phyloP scores from a whole-genome alignment of 2,888 invertebrate genomes.

The Agrotis clavis region DNA sequence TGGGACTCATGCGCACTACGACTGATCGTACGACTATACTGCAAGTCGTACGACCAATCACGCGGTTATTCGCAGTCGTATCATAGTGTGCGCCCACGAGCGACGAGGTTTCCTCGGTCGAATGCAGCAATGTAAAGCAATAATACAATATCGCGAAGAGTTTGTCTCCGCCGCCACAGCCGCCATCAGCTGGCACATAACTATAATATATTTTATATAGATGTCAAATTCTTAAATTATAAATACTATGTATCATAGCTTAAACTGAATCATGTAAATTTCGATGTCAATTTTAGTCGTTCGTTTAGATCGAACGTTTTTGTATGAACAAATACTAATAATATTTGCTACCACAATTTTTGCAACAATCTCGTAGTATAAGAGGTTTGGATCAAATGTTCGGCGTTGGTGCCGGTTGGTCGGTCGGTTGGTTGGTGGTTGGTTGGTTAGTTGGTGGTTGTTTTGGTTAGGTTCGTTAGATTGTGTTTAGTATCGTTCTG shows the following conservation, averaged over 20 bases:
- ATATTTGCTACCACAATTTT: constrained; percentile 88
- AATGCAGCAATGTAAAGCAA: constrained; percentile 49
- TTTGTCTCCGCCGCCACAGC: constrained; percentile 16
- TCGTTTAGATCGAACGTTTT: constrained; percentile 80
- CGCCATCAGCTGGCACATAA: constrained; percentile 60
- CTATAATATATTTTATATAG: constrained; percentile 87
- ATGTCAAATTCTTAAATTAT: constrained; percentile 85
- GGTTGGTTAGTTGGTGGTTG: constrained; percentile 72
- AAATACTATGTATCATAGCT: constrained; percentile 87
- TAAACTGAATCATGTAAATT: constrained; percentile 87
- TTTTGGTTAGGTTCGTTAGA: constrained; percentile 75
- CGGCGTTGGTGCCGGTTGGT: constrained; percentile 70
- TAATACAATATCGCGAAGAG: constrained; percentile 35
- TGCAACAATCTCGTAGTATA: constrained; percentile 83
- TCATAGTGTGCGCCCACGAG: constrained; percentile 2
- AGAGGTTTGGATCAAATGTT: constrained; percentile 84
- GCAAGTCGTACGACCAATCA: neutral
- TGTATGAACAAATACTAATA: constrained; percentile 77
- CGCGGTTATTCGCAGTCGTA: no score
- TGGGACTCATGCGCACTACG: neutral
- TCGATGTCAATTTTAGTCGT: constrained; percentile 90
- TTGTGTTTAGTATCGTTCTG: constrained; percentile 70
- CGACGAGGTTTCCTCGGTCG: constrained; percentile 29
- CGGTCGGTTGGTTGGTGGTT: constrained; percentile 70
- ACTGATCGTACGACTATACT: neutral